phyloP scores from a whole-genome alignment of 2,797 vertebrate genomes.

The Hemitrygon akajei region DNA sequence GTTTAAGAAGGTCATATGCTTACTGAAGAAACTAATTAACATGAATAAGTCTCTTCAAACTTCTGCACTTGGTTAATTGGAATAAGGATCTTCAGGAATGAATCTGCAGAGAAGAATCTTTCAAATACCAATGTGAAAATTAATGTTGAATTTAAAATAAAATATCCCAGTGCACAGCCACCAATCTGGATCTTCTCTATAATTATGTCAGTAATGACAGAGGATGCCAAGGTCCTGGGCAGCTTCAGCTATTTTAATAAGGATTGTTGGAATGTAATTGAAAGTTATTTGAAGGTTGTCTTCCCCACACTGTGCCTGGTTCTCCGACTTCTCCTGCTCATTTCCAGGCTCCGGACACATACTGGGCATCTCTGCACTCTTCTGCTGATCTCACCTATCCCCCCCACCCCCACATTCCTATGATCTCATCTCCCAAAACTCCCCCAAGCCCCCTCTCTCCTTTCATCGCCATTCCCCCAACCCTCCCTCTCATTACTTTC shows the following conservation, averaged over 20 bases:
- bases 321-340: no score
- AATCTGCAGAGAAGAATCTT: background rate
- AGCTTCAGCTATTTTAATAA: background rate
- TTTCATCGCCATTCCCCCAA: background rate
- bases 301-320: background rate
- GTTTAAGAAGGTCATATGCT: background rate
- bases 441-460: background rate
- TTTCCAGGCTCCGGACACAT: no score
- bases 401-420: background rate
- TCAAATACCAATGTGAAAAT: background rate
- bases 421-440: background rate
- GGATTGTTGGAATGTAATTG: background rate
- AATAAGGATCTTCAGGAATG: background rate
- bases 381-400: no score
- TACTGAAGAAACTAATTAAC: background rate
- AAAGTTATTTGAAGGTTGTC: background rate
- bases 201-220: background rate
- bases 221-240: no score
- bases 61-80: background rate
- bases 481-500: background rate
- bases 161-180: background rate
- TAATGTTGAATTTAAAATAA: background rate
- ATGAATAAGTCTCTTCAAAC: background rate
- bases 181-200: background rate
- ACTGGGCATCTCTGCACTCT: background rate